A percentile compares a stretch with the other conserved stretches of the same genome.
Conservation (phyloP, 1,140 invertebrate genomes). For the Helicoverpa armigera region DNA sequence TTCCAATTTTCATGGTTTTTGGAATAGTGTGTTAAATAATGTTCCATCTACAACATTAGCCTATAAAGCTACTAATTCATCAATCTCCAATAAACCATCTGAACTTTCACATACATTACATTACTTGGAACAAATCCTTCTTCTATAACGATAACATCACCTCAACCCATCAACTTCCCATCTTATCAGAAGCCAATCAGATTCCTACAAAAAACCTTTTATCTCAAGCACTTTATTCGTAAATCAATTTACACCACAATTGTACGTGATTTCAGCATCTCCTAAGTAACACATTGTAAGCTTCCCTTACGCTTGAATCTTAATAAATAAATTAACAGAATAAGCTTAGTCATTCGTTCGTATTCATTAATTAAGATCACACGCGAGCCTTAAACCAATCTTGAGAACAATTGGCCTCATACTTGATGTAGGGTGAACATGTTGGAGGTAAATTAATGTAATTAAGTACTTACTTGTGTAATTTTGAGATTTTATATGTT, state of each 20-base stretch:
- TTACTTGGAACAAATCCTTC: too few relatives aligned
- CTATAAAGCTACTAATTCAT: too few relatives aligned
- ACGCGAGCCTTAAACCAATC: slow-evolving; percentile 82
- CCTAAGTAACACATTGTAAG: slow-evolving; percentile 50
- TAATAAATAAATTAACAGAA: slow-evolving; percentile 82
- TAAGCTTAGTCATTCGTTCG: slow-evolving; percentile 83
- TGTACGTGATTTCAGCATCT: slow-evolving; percentile 27
- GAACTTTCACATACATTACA: too few relatives aligned
- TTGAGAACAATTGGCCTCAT: slow-evolving; percentile 81
- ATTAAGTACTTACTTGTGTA: too few relatives aligned
- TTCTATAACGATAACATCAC: too few relatives aligned
- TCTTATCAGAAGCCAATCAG: slow-evolving; percentile 20
- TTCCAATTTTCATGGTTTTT: neutral
- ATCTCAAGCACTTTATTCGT: neutral
- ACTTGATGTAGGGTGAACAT: slow-evolving; percentile 62
- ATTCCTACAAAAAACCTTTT: neutral
- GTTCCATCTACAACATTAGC: too few relatives aligned
- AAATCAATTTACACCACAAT: slow-evolving; percentile 38
- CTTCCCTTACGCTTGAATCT: slow-evolving; percentile 32
- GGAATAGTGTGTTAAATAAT: too few relatives aligned
- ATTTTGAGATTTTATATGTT: too few relatives aligned
- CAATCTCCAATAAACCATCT: too few relatives aligned
- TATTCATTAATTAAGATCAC: slow-evolving; percentile 85
- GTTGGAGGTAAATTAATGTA: neutral
- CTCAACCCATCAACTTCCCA: too few relatives aligned